A percentile compares a stretch with the other conserved stretches of the same genome.
phyloP scores from a whole-genome alignment of 2,797 vertebrate species.

The Notoglanidium macrostoma region DNA sequence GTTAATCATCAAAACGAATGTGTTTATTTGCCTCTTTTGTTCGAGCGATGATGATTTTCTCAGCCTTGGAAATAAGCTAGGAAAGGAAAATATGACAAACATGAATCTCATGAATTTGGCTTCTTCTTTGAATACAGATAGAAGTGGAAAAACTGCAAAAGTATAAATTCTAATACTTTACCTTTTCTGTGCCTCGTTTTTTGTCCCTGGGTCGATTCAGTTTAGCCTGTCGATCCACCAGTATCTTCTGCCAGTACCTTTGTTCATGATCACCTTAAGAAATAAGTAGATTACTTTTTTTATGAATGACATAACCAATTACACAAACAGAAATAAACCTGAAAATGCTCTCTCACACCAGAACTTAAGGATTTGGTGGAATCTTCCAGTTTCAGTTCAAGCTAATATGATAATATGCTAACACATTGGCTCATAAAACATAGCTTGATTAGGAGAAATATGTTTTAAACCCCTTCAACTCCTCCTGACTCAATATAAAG shows the following conservation, averaged over 20 bases:
- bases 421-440: neutral
- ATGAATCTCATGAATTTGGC: neutral
- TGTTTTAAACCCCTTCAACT: neutral
- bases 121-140: neutral
- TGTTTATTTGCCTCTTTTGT: conserved; percentile 88
- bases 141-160: neutral
- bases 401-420: neutral
- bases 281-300: neutral
- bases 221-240: conserved; percentile 96
- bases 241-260: conserved; percentile 98
- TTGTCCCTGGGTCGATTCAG: conserved; percentile 97
- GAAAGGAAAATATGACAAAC: conserved; percentile 30
- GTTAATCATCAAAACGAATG: conserved; percentile 86
- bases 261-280: conserved; percentile 86
- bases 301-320: neutral
- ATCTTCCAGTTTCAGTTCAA: neutral
- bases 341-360: neutral
- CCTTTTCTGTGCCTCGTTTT: conserved; percentile 93
- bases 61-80: conserved; percentile 90
- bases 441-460: neutral
- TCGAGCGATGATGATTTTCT: conserved; percentile 88
- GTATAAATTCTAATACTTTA: conserved; percentile 55
- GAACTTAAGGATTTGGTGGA: neutral
- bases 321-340: neutral
- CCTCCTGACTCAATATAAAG: neutral